phyloP scores from a whole-genome alignment of 2,888 invertebrate genomes.

The Cryptus viduatorius region DNA sequence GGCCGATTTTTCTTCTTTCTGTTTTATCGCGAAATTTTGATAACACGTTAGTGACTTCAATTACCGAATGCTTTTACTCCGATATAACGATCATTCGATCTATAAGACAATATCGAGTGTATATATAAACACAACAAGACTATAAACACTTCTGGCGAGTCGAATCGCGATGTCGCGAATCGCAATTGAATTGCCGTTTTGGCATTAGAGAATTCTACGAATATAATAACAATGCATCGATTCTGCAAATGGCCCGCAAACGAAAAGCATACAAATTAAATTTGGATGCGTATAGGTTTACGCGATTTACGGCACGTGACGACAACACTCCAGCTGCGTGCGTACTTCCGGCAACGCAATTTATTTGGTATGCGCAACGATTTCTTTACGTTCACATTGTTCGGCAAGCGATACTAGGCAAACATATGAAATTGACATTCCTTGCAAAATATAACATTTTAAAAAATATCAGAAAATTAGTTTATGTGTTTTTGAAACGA shows the following conservation, averaged over 20 bases:
- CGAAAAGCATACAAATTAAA: constrained; percentile 59
- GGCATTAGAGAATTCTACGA: constrained; percentile 18
- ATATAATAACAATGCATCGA: constrained; percentile 26
- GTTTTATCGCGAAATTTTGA: too few species aligned
- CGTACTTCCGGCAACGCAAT: constrained; percentile 30
- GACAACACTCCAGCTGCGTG: constrained; percentile 25
- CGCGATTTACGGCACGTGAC: constrained; percentile 57
- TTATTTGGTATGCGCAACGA: constrained; percentile 36
- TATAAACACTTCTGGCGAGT: too few species aligned
- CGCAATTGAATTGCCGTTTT: constrained; percentile 13
- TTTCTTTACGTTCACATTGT: constrained; percentile 6
- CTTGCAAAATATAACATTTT: too few species aligned
- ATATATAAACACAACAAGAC: too few species aligned
- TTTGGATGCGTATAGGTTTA: constrained; percentile 40
- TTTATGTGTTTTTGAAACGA: too few species aligned
- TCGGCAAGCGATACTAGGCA: neutral
- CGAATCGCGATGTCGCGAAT: neutral
- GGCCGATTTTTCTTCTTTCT: too few species aligned
- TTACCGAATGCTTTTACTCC: too few species aligned
- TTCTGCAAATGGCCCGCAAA: constrained; percentile 63
- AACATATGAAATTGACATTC: too few species aligned
- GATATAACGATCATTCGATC: too few species aligned
- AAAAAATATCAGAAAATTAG: too few species aligned
- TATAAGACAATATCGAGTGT: too few species aligned
- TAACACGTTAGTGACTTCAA: too few species aligned